These are phyloP conservation scores for Scaptomyza graminum DNA, from an alignment of 1,140 invertebrate species.

Conservation along the genomic window DNA sequence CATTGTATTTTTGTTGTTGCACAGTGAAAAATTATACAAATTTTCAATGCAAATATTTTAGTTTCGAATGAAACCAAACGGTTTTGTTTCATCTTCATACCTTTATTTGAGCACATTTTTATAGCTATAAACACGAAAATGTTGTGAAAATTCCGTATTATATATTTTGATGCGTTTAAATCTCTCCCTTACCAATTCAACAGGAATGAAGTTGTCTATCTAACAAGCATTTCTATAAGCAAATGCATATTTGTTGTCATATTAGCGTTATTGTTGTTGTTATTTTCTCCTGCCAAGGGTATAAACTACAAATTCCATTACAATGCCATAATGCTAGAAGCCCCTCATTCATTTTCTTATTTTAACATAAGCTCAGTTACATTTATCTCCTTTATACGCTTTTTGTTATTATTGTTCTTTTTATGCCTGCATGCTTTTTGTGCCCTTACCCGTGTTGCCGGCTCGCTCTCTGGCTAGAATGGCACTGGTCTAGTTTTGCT, in stretches of 20 bases:
- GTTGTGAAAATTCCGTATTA: too few species aligned
- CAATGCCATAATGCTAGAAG: slow-evolving; percentile 22
- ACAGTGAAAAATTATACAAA: too few species aligned
- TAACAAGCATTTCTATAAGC: background rate
- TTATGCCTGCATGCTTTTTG: slow-evolving; percentile 44
- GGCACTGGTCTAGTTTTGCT: slow-evolving; percentile 7
- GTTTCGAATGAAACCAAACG: too few species aligned
- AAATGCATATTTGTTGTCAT: slow-evolving; percentile 17
- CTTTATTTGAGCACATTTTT: too few species aligned
- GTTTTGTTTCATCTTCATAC: too few species aligned
- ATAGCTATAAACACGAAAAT: background rate
- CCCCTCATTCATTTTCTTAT: background rate
- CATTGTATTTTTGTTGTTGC: too few species aligned
- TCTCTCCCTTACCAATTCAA: background rate
- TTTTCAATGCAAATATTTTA: too few species aligned
- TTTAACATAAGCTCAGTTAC: slow-evolving; percentile 15
- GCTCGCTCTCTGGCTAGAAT: slow-evolving; percentile 7
- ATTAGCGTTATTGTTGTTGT: slow-evolving; percentile 17
- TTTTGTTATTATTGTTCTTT: slow-evolving; percentile 33
- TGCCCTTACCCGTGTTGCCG: slow-evolving; percentile 30
- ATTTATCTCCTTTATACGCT: background rate
- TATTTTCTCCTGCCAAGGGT: background rate
- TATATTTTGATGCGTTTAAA: background rate
- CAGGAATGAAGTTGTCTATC: background rate
- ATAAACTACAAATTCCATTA: slow-evolving; percentile 34